Percentiles rank a stretch among this genome's conserved stretches.
Evolutionary conservation across 2,888 invertebrate species (phyloP).

Genomic region (Platycheirus rosarum): DNA sequence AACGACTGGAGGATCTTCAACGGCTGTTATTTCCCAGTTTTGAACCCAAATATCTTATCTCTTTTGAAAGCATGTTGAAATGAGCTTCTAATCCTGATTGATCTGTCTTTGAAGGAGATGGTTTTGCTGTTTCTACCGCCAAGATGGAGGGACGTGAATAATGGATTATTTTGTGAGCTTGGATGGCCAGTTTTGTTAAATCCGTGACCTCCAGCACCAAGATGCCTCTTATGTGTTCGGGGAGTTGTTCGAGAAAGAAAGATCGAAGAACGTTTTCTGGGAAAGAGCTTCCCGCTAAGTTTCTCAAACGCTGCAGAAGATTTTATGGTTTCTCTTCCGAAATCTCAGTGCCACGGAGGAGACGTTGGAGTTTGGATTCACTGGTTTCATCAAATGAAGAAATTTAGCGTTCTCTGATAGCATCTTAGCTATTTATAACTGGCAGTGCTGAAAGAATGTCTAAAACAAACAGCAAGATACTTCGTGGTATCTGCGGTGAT

Average conservation of each 20-base stretch:
- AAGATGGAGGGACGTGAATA: not conserved
- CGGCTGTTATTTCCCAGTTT: not conserved
- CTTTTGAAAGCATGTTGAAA: not conserved
- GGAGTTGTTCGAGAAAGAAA: slow-evolving; percentile 5
- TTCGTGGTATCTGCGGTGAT: slow-evolving; percentile 17
- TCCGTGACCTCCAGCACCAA: not conserved
- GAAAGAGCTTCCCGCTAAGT: slow-evolving; percentile 2
- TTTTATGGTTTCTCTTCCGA: slow-evolving; percentile 12
- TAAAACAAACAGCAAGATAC: not conserved
- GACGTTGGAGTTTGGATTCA: slow-evolving; percentile 11
- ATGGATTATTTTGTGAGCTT: slow-evolving; percentile 9
- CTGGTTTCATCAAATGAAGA: slow-evolving; percentile 20
- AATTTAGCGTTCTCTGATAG: slow-evolving; percentile 13
- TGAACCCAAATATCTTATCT: not conserved
- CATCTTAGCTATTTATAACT: not conserved
- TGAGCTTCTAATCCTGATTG: not conserved
- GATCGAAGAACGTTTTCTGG: slow-evolving; percentile 1
- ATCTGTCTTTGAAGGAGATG: not conserved
- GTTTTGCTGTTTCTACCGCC: slow-evolving; percentile 9
- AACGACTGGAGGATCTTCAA: not conserved
- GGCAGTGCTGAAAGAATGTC: slow-evolving; percentile 5
- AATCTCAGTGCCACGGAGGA: not conserved
- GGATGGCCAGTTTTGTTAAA: slow-evolving; percentile 13
- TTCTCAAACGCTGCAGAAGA: slow-evolving; percentile 20
- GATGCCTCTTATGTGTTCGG: not conserved